phyloP scores from a whole-genome alignment of 2,888 invertebrate genomes.

The Schizaphis graminum region DNA sequence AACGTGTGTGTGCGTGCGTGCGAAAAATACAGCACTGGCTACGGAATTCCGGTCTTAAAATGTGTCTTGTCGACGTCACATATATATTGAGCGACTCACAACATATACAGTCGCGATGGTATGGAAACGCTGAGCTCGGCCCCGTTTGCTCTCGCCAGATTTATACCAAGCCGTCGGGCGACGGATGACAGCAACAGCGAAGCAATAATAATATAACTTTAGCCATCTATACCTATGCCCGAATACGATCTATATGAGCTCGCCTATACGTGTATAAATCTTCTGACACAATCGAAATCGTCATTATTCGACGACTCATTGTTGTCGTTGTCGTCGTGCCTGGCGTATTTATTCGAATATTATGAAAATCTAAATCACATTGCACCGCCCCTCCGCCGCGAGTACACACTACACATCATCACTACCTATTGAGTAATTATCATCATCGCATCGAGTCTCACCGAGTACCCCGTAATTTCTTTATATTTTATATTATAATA shows the following conservation, averaged over 20 bases:
- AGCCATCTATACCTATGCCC: neutral
- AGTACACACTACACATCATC: neutral
- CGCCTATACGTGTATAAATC: neutral
- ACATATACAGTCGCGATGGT: neutral
- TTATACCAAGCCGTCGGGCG: constrained; percentile 8
- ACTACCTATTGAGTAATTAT: neutral
- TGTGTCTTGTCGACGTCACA: neutral
- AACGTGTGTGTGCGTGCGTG: neutral
- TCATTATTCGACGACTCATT: neutral
- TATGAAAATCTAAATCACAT: constrained; percentile 18
- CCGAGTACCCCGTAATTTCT: neutral
- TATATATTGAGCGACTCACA: neutral
- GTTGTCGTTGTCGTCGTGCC: constrained; percentile 12
- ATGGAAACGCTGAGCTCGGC: neutral
- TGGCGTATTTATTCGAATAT: constrained; percentile 50
- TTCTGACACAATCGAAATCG: constrained; percentile 8
- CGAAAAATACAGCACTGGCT: constrained; percentile 25
- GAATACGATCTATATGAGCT: neutral
- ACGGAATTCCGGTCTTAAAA: constrained; percentile 42
- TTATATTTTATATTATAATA: neutral
- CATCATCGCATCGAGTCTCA: neutral
- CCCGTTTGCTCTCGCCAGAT: neutral
- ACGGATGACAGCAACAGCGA: neutral
- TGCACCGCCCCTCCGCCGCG: neutral
- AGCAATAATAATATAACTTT: constrained; percentile 11